Base-by-base conservation (phyloP, 2,113 vertebrate genomes). In the Lycocorax pyrrhopterus region DNA sequence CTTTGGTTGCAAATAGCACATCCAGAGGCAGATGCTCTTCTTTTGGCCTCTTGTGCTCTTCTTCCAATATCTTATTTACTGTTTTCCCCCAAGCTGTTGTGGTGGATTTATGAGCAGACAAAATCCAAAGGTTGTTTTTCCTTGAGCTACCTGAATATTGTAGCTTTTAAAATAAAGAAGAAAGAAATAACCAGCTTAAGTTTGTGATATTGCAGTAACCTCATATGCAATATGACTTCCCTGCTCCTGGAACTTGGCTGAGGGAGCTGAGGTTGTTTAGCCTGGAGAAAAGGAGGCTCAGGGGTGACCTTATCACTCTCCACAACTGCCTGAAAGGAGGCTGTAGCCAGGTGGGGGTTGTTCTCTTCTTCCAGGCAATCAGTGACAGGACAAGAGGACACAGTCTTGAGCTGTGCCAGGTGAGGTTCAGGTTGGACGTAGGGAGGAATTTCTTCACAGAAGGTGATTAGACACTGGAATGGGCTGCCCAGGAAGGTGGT, bases 101-200 rank as follows among this genome's bases (percentile, higher is more conserved):
- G 92, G 87, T 84, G 82, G 93, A 96, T 95, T 96, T 94, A 90
- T 94, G 63, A 95, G 90, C 71, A 90, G 81, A 85, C 55, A 84
- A 91, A 94, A 96, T 96, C 93, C 89, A 93, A 84, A 94, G 64
- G 88, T 73, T 87, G 94, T 91, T 96, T 97, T 94, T 93, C 91
- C 85, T 81, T 90, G 87, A 96, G 89, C 84, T 93, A 81, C 87
- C 92, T 93, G 88, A 96, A 94, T 95, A 94, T 84, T 84, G 82
- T 87, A 94, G 52, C 87, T 93, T 95, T 95, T 86, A 92, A 96
- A 93, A 72, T 32, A 82, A 69, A 84, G 75, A 66, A 88, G 69
- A 74, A 93, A 95, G 58, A 92, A 91, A 93, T 84, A 77, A 68
- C 69, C 35, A 87, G 67, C 79, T 89, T 88, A 87, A 80, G 76